A percentile compares a stretch with the other conserved stretches of the same genome.
Evolutionary conservation across 2,888 invertebrate species (phyloP).

Genomic region (Lithosia quadra): DNA sequence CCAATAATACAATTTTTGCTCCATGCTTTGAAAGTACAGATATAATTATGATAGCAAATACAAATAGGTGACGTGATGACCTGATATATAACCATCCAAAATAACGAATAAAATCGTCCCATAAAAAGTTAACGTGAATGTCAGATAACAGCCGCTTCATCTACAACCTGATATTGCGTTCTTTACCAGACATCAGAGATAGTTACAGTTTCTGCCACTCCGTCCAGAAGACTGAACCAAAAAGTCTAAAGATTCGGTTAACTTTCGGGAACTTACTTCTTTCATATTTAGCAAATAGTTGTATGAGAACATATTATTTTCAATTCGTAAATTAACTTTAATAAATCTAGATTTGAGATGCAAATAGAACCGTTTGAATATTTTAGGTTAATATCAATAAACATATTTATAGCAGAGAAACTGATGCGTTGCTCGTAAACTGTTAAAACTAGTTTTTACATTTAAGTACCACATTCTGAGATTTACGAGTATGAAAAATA

Average conservation of each 20-base stretch:
- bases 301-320: too few relatives aligned
- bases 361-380: slow-evolving; percentile 28
- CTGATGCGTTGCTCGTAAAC: slow-evolving; percentile 31
- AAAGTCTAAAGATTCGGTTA: too few relatives aligned
- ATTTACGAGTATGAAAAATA: slow-evolving; percentile 12
- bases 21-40: background rate
- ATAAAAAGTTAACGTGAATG: background rate
- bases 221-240: too few relatives aligned
- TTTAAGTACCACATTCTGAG: slow-evolving; percentile 22
- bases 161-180: too few relatives aligned
- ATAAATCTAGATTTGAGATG: background rate
- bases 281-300: too few relatives aligned
- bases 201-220: too few relatives aligned
- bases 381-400: slow-evolving; percentile 36
- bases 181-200: too few relatives aligned
- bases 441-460: slow-evolving; percentile 25
- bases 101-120: background rate
- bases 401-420: slow-evolving; percentile 40
- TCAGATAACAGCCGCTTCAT: too few relatives aligned
- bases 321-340: background rate
- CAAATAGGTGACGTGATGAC: background rate
- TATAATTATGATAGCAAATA: background rate
- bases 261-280: too few relatives aligned
- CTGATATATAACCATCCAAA: too few relatives aligned
- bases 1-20: background rate